Evolutionary conservation across 2,113 vertebrate genomes (phyloP).

Genomic region (Holacanthus passer): DNA sequence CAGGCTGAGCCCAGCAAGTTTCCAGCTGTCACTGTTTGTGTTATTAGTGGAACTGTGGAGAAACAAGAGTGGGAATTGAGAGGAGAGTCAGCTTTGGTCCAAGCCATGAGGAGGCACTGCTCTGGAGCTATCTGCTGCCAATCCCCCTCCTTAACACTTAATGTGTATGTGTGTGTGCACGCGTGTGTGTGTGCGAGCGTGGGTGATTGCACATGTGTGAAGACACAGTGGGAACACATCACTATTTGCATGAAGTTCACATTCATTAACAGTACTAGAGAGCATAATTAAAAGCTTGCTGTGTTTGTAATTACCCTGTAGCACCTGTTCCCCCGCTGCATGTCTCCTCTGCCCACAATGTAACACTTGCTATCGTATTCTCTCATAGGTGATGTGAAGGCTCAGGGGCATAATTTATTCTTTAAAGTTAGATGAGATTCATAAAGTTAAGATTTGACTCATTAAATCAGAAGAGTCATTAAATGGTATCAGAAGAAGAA

Average conservation of each 20-base stretch:
- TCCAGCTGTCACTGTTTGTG: slow-evolving; percentile 46
- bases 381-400: slow-evolving; percentile 52
- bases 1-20: slow-evolving; percentile 34
- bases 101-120: slow-evolving; percentile 22
- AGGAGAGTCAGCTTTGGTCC: slow-evolving; percentile 16
- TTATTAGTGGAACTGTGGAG: slow-evolving; percentile 29
- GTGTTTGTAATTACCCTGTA: slow-evolving; percentile 81
- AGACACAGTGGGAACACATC: slow-evolving; percentile 55
- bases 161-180: slow-evolving; percentile 14
- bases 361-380: slow-evolving; percentile 50
- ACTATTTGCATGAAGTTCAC: slow-evolving; percentile 72
- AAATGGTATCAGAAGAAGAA: slow-evolving; percentile 56
- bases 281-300: slow-evolving; percentile 83
- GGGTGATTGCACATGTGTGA: slow-evolving; percentile 33
- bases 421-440: slow-evolving; percentile 71
- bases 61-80: slow-evolving; percentile 27
- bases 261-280: slow-evolving; percentile 81
- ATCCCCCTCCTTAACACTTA: slow-evolving; percentile 34
- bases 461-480: slow-evolving; percentile 67
- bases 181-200: background rate
- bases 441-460: slow-evolving; percentile 64
- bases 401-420: slow-evolving; percentile 66
- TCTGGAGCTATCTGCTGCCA: slow-evolving; percentile 21
- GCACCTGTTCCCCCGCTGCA: slow-evolving; percentile 74
- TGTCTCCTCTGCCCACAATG: slow-evolving; percentile 56